Conservation (phyloP, 2,113 vertebrate genomes). For the Sturnus vulgaris region DNA sequence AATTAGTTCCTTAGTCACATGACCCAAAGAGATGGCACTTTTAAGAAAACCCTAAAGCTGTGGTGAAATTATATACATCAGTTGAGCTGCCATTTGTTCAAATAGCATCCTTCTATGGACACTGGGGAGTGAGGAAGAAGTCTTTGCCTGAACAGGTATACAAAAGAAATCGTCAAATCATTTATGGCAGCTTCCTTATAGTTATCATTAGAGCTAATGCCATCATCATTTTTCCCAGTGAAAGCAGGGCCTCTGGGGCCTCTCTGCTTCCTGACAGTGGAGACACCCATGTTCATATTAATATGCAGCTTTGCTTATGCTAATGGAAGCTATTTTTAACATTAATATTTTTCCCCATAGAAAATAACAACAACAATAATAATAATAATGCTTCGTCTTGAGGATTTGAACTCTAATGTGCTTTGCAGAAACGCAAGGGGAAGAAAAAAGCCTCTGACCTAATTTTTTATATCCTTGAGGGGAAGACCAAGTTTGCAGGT, state of each 20-base stretch:
- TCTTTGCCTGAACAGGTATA: conserved; percentile 31
- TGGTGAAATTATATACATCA: conserved; percentile 24
- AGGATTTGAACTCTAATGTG: conserved; percentile 73
- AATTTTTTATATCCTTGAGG: conserved; percentile 47
- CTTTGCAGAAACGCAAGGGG: conserved; percentile 22
- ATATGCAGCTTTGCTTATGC: conserved; percentile 67
- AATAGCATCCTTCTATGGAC: neutral
- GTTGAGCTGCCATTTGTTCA: conserved; percentile 21
- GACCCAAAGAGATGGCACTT: neutral
- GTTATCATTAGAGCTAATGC: conserved; percentile 63
- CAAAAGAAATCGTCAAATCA: conserved; percentile 59
- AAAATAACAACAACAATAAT: conserved; percentile 59
- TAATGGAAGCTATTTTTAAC: conserved; percentile 73
- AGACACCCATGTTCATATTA: conserved; percentile 71
- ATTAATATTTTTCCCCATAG: conserved; percentile 75
- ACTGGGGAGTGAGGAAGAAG: conserved; percentile 10
- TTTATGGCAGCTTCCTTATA: conserved; percentile 59
- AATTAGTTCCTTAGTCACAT: neutral
- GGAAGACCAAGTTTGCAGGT: conserved; percentile 12
- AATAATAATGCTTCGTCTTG: conserved; percentile 73
- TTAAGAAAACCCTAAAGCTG: neutral
- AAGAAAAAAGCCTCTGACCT: conserved; percentile 60
- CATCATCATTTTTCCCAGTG: conserved; percentile 68
- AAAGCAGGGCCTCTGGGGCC: conserved; percentile 69
- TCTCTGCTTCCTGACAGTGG: conserved; percentile 67